Evolutionary conservation across 2,888 invertebrate genomes (phyloP).

Genomic region (Quadriops clusia): DNA sequence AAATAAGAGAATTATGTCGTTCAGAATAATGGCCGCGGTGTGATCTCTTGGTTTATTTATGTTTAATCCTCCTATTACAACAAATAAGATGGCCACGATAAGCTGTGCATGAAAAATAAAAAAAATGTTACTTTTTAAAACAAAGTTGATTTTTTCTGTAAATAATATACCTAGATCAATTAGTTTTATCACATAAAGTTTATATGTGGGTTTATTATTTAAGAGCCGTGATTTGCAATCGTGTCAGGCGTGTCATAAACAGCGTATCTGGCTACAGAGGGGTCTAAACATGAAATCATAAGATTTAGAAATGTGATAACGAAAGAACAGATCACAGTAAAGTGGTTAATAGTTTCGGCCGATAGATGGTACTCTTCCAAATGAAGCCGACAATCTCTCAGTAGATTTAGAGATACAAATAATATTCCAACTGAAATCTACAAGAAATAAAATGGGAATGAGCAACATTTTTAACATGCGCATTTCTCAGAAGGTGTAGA

Average conservation of each 20-base stretch:
- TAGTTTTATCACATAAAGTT: slow-evolving; percentile 3
- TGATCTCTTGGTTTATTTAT: slow-evolving; percentile 66
- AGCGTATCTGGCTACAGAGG: slow-evolving; percentile 47
- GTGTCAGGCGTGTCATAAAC: slow-evolving; percentile 19
- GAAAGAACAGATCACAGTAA: slow-evolving; percentile 58
- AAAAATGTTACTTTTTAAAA: slow-evolving; percentile 8
- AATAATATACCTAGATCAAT: background rate
- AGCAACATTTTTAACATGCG: no score
- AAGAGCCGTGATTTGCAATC: slow-evolving; percentile 3
- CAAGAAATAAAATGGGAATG: no score
- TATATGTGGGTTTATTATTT: slow-evolving; percentile 8
- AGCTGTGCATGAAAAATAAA: slow-evolving; percentile 50
- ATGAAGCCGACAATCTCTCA: slow-evolving; percentile 67
- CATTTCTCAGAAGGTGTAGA: no score
- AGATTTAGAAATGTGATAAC: slow-evolving; percentile 63
- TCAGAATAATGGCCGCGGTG: slow-evolving; percentile 62
- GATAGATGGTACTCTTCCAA: slow-evolving; percentile 55
- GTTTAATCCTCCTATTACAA: slow-evolving; percentile 71
- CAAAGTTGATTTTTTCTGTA: background rate
- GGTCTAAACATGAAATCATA: slow-evolving; percentile 68
- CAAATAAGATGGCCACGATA: slow-evolving; percentile 69
- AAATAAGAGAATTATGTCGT: slow-evolving; percentile 68
- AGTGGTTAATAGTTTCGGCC: slow-evolving; percentile 58
- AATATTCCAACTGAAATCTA: slow-evolving; percentile 66
- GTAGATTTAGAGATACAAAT: slow-evolving; percentile 59